Evolutionary conservation across 2,797 vertebrate species (phyloP).

Genomic region (Sebastes itinus): DNA sequence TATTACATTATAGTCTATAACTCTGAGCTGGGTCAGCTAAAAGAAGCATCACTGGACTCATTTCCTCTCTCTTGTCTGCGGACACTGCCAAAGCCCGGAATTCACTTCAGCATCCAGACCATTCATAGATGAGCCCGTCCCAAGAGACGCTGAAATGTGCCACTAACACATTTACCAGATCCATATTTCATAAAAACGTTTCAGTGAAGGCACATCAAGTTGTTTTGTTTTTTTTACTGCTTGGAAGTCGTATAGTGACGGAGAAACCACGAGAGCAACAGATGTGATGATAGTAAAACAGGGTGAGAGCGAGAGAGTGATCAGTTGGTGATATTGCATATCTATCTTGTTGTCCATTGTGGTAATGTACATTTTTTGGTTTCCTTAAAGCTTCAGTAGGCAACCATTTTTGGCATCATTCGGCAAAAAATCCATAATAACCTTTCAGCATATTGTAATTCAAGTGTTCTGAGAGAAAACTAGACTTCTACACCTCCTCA

Average conservation of each 20-base stretch:
- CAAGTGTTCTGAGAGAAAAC: no score
- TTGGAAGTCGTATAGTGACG: background rate
- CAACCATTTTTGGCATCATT: no score
- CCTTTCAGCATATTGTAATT: no score
- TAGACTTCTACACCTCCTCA: no score
- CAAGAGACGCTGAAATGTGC: slow-evolving; percentile 65
- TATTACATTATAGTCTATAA: slow-evolving; percentile 61
- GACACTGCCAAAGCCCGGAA: slow-evolving; percentile 70
- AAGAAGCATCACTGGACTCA: slow-evolving; percentile 75
- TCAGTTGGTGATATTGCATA: background rate
- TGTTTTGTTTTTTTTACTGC: background rate
- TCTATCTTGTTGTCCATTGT: no score
- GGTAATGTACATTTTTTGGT: no score
- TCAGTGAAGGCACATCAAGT: background rate
- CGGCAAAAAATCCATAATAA: no score
- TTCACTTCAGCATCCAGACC: slow-evolving; percentile 68
- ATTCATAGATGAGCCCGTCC: slow-evolving; percentile 64
- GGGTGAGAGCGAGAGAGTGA: background rate
- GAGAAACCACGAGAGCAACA: background rate
- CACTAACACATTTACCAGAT: slow-evolving; percentile 73
- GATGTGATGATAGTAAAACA: background rate
- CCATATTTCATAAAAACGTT: slow-evolving; percentile 49
- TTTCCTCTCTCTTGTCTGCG: slow-evolving; percentile 65
- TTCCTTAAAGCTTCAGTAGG: no score
- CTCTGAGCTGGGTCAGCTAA: slow-evolving; percentile 77